Evolutionary conservation across 2,113 vertebrate species (phyloP), one percentile per base, ranked within the genome.

Genomic region (Malurus cyaneus): DNA sequence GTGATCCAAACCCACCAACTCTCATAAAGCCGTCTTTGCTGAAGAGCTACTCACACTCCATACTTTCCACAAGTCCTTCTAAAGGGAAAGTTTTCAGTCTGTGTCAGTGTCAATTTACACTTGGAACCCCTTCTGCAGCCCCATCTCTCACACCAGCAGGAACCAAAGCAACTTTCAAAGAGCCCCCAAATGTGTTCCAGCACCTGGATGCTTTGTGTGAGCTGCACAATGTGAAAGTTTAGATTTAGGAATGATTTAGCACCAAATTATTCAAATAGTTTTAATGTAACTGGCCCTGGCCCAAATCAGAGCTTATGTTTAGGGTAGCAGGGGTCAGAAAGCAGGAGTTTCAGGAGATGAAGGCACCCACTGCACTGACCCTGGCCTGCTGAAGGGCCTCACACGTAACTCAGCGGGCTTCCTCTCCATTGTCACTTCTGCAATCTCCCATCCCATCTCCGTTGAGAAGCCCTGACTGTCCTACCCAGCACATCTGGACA

Each of bases 401-500:
- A 70, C 39, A 19, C 52, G 23, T 44, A 65, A 66, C 9, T 66
- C 77, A 52, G 50, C 31, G 64, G 71, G 31, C 29, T 65, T 56
- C 44, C 88, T 74, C 82, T 0, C 0, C 54, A 31, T 26, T 41
- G 60, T 46, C 85, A 49, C 56, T 85, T 59, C 85, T 81, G 74
- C 86, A 57, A 73, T 91, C 62, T 84, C 56, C 72, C 85, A 77
- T 21, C 91, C 72, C 71, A 39, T 84, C 83, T 60, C 57, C 1
- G 1, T 4, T 21, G 14, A 91, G 86, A 79, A 94, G 93, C 39
- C 70, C 61, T 36, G 57, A 86, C 74, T 88, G 85, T 61, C 95
- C 57, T 69, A 64, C 52, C 70, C 77, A 62, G 72, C 49, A 88
- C 86, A 93, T 94, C 84, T 91, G 95, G 82, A 92, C 84, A 94